These are phyloP conservation scores for Numenius arquata DNA, from an alignment of 2,113 vertebrate species.

Conservation along the genomic window DNA sequence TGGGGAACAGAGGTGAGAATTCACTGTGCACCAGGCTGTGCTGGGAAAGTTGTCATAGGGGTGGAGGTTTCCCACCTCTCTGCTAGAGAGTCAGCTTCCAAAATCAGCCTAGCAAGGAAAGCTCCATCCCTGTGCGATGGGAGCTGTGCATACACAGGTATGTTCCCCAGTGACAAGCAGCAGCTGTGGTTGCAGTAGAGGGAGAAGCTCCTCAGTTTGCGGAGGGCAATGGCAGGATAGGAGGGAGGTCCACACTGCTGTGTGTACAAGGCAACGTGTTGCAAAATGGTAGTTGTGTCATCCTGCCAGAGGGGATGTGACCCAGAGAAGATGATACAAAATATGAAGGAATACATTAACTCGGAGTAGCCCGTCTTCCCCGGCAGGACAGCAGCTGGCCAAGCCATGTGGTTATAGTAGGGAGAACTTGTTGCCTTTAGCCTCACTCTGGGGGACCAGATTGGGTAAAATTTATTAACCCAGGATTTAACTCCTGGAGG, in stretches of 20 bases:
- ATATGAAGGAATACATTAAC: neutral
- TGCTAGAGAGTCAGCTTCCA: neutral
- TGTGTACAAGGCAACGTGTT: neutral
- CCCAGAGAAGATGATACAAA: neutral
- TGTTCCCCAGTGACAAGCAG: neutral
- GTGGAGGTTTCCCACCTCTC: neutral
- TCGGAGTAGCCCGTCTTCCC: neutral
- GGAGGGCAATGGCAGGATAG: neutral
- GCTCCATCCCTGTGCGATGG: neutral
- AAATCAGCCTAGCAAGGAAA: neutral
- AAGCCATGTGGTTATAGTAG: neutral
- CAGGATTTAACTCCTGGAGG: neutral
- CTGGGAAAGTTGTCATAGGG: fast-evolving
- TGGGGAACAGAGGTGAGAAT: neutral
- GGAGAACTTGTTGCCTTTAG: neutral
- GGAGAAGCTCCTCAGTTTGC: neutral
- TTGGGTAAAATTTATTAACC: neutral
- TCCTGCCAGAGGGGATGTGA: neutral
- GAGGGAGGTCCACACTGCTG: neutral
- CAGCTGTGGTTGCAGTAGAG: neutral
- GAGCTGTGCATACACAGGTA: neutral
- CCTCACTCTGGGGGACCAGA: neutral
- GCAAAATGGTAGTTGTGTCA: neutral
- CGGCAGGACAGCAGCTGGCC: neutral
- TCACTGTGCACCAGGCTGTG: neutral